These are phyloP conservation scores for Subacronicta megacephala DNA, from an alignment of 2,888 invertebrate species.

Conservation along the genomic window DNA sequence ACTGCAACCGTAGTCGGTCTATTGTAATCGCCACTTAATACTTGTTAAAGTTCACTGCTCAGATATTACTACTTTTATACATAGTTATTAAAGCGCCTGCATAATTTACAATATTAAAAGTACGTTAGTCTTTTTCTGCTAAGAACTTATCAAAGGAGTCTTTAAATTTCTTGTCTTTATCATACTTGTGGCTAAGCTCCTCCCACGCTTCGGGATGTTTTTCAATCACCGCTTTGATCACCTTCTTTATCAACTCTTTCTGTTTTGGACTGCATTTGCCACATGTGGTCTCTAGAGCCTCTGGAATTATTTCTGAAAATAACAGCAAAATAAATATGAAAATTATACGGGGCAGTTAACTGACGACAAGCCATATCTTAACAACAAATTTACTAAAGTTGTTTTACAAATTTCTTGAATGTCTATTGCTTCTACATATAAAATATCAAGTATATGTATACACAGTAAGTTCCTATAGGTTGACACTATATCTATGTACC, in stretches of 20 bases:
- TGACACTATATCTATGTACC: no score
- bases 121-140: slow-evolving; percentile 67
- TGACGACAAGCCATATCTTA: no score
- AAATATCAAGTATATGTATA: no score
- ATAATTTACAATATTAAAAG: slow-evolving; percentile 7
- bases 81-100: slow-evolving; percentile 20
- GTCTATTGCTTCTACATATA: no score
- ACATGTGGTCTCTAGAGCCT: slow-evolving; percentile 92
- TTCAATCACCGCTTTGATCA: slow-evolving; percentile 91
- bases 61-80: no score
- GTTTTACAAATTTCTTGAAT: no score
- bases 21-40: no score
- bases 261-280: slow-evolving; percentile 92
- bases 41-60: no score
- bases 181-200: slow-evolving; percentile 91
- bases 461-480: no score
- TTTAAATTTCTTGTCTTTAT: slow-evolving; percentile 91
- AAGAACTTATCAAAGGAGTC: slow-evolving; percentile 89
- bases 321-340: neutral
- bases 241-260: slow-evolving; percentile 88
- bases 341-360: no score
- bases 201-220: slow-evolving; percentile 92
- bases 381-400: no score
- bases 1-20: no score
- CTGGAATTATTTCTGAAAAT: slow-evolving; percentile 91